Base-by-base conservation (phyloP, 1,140 invertebrate genomes). In the Parapsyche elsis region DNA sequence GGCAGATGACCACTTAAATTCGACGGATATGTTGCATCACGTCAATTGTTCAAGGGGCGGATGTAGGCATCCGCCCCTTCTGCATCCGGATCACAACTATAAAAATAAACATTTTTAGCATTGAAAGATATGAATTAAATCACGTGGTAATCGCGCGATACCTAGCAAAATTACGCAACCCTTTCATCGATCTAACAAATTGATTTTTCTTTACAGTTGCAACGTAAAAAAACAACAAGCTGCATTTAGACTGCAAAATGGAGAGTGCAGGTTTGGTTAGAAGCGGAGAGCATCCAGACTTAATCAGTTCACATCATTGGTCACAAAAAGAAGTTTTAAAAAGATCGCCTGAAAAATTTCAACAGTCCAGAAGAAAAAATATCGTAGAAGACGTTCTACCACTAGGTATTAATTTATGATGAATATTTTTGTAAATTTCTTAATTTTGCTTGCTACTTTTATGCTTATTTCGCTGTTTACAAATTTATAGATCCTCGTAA, bases 401-500 rank as follows among this genome's bases (percentile, higher is more conserved):
- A 59, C 7, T 26, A 26, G 74, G 74, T 76, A 76, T 46, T 21
- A 49, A 49, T 21, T 16, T 59, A 4, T 59, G 1, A 67, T 67
- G 1, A 21, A 38, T 10, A 10, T 53, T 53, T 53, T 2, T 12
- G 4, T 53, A n/a, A n/a, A n/a, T 12, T 53, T n/a, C n/a, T n/a
- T n/a, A n/a, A n/a, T n/a, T n/a, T n/a, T n/a, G n/a, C n/a, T n/a
- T n/a, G n/a, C n/a, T n/a, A n/a, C 16, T 53, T 19, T n/a, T 53
- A n/a, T 53, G 12, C 1, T 53, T 53, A 21, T 7, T 5, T 12
- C 2, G 10, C 19, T 16, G 24, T 67, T 21, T 4, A 16, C 12
- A 21, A 1, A 26, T 75, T 9, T 83, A 0, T 88, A 91, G 93
- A 94, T 88, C 93, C 93, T 0, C 87, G 93, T 12, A 90, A 90